These are phyloP conservation scores for Poeciliopsis infans DNA, from an alignment of 2,797 vertebrate genomes.

Conservation along the genomic window DNA sequence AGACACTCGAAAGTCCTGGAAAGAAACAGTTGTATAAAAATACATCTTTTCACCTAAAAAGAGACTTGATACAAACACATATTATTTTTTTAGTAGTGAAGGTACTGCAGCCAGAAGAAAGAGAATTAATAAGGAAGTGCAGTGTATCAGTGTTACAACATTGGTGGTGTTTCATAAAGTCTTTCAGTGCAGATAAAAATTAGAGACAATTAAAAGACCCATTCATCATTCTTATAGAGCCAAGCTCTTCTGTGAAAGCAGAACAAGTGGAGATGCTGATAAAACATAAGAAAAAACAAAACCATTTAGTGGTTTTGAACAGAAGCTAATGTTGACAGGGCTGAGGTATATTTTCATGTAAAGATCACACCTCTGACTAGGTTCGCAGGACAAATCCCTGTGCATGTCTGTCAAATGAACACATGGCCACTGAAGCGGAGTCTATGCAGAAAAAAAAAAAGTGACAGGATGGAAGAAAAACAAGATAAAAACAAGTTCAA, in stretches of 20 bases:
- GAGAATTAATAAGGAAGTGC: conserved; percentile 72
- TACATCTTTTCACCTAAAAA: conserved; percentile 40
- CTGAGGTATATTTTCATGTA: conserved; percentile 20
- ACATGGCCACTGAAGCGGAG: conserved; percentile 28
- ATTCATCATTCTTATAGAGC: conserved; percentile 68
- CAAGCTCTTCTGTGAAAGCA: conserved; percentile 9
- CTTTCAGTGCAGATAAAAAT: conserved; percentile 74
- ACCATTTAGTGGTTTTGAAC: conserved; percentile 28
- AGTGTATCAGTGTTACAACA: conserved; percentile 74
- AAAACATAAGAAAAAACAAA: conserved; percentile 56
- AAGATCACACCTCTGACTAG: conserved; percentile 34
- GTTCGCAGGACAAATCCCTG: conserved; percentile 14
- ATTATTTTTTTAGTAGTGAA: conserved; percentile 49
- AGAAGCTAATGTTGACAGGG: conserved; percentile 21
- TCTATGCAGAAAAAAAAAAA: conserved; percentile 13
- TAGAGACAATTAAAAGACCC: conserved; percentile 76
- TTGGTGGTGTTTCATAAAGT: conserved; percentile 76
- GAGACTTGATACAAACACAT: conserved; percentile 48
- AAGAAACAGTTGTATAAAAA: conserved; percentile 40
- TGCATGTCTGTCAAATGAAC: conserved; percentile 39
- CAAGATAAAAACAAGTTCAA: conserved; percentile 38
- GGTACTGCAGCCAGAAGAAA: conserved; percentile 60
- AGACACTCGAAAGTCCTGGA: conserved; percentile 34
- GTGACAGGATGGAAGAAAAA: conserved; percentile 4
- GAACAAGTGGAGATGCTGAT: conserved; percentile 37